Evolutionary conservation across 2,113 vertebrate species (phyloP).

Genomic region (Hipposideros armiger): DNA sequence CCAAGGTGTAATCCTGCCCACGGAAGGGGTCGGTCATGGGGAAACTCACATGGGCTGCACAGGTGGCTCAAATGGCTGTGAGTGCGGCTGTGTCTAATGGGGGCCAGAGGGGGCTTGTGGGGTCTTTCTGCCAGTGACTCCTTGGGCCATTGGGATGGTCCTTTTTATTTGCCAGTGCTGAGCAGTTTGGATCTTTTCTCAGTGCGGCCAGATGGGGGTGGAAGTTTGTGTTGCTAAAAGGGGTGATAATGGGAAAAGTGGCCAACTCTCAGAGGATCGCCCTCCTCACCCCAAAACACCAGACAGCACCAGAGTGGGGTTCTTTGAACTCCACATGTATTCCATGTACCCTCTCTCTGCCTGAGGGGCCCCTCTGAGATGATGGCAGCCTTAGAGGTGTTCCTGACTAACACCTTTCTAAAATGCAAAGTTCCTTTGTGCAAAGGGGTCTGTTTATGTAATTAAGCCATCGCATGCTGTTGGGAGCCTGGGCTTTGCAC

Average conservation of each 20-base stretch:
- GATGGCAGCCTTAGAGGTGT: not conserved
- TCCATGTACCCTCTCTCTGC: accelerated
- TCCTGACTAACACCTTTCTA: not conserved
- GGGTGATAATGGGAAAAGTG: not conserved
- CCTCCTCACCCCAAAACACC: not conserved
- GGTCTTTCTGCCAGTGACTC: not conserved
- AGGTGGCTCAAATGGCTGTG: not conserved
- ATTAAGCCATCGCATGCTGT: not conserved
- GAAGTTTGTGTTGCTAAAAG: not conserved
- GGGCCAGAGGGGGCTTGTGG: not conserved
- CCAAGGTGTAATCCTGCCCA: not conserved
- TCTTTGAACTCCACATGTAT: not conserved
- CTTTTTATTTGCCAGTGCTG: not conserved
- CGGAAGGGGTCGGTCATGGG: no score
- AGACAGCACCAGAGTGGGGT: no score
- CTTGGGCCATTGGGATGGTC: not conserved
- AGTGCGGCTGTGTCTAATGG: not conserved
- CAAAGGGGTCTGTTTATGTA: not conserved
- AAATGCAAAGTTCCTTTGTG: not conserved
- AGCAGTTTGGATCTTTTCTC: not conserved
- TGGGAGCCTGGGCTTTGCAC: not conserved
- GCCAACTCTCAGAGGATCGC: not conserved
- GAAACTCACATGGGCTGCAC: not conserved
- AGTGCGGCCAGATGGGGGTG: not conserved
- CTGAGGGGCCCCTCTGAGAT: not conserved